Conservation (phyloP, 2,888 invertebrate species). For the Phortica okadai region DNA sequence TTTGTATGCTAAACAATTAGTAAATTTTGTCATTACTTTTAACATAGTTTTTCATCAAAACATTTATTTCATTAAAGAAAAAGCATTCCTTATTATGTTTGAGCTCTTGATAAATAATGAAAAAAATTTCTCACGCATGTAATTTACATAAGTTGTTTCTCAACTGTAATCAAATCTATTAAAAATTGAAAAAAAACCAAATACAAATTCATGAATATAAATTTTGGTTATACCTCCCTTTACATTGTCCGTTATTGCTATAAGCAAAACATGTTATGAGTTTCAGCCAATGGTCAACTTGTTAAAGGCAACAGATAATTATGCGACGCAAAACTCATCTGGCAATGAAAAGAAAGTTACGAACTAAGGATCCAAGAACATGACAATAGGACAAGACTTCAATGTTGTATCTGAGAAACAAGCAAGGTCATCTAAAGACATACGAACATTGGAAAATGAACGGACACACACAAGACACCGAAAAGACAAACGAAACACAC, state of each 20-base stretch:
- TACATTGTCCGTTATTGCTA: background rate
- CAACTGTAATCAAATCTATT: too few relatives aligned
- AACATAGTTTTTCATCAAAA: background rate
- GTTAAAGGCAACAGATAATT: slow-evolving; percentile 9
- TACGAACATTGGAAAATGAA: background rate
- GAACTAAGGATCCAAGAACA: background rate
- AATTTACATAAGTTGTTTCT: too few relatives aligned
- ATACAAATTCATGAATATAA: too few relatives aligned
- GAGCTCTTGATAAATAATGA: too few relatives aligned
- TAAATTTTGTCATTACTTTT: background rate
- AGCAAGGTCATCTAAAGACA: background rate
- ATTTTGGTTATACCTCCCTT: background rate
- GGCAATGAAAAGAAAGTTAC: background rate
- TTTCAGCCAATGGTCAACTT: background rate
- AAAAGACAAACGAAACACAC: background rate
- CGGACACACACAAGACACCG: background rate
- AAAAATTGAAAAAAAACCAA: too few relatives aligned
- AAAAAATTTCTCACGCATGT: too few relatives aligned
- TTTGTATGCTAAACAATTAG: too few relatives aligned
- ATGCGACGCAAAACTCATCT: background rate
- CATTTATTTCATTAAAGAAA: too few relatives aligned
- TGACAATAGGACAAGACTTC: background rate
- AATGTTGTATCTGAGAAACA: background rate
- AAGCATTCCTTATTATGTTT: too few relatives aligned
- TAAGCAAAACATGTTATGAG: background rate